These are phyloP conservation scores for Uloborus plumipes DNA, from an alignment of 2,888 invertebrate species.

Conservation along the genomic window DNA sequence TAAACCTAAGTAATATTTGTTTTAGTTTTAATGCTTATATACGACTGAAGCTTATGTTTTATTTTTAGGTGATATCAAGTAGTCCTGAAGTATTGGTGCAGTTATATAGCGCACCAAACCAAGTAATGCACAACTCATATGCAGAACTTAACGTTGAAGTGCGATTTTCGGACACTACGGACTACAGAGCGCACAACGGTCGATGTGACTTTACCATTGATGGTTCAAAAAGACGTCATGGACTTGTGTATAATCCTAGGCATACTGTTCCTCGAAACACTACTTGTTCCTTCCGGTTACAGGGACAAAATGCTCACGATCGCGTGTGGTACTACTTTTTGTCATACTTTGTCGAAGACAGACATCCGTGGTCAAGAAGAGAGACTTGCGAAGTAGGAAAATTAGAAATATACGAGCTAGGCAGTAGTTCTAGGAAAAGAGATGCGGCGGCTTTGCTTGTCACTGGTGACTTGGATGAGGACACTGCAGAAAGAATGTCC, in stretches of 20 bases:
- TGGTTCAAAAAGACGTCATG: conserved; percentile 55
- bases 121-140: conserved; percentile 81
- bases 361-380: conserved; percentile 65
- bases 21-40: too few species aligned
- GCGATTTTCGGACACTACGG: conserved; percentile 78
- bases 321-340: conserved; percentile 89
- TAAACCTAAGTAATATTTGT: too few species aligned
- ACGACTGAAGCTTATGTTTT: not conserved
- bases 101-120: conserved; percentile 86
- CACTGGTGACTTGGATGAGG: conserved; percentile 34
- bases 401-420: conserved; percentile 65
- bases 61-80: conserved; percentile 77
- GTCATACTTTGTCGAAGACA: conserved; percentile 83
- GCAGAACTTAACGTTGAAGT: conserved; percentile 86
- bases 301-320: conserved; percentile 71
- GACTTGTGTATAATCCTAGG: conserved; percentile 60
- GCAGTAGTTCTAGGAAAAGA: conserved; percentile 29
- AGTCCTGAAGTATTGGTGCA: conserved; percentile 84
- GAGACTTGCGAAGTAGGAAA: conserved; percentile 66
- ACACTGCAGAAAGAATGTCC: conserved; percentile 8
- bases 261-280: conserved; percentile 84
- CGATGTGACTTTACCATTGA: conserved; percentile 64
- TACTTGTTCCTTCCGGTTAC: conserved; percentile 84
- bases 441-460: conserved; percentile 43
- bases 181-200: conserved; percentile 67